A percentile compares a stretch with the other conserved stretches of the same genome.
Evolutionary conservation across 2,888 invertebrate species (phyloP).

Genomic region (Luffia ferchaultella): DNA sequence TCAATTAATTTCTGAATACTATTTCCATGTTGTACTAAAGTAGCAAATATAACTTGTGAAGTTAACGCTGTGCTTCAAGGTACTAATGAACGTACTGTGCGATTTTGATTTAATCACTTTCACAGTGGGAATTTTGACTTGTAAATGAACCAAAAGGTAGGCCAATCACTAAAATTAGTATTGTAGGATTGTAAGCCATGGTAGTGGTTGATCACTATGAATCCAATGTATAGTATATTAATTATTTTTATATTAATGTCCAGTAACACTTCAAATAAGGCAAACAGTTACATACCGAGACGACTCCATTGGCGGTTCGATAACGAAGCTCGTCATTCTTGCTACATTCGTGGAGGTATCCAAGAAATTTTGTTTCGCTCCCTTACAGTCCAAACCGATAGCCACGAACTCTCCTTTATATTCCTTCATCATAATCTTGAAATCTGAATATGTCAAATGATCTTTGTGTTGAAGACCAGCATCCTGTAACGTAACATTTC

Average conservation of each 20-base stretch:
- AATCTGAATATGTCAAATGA: constrained; percentile 89
- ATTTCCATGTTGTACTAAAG: too few species aligned
- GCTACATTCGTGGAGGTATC: constrained; percentile 95
- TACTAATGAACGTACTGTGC: too few species aligned
- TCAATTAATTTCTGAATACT: too few species aligned
- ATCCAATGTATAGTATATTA: neutral
- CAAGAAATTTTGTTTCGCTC: constrained; percentile 93
- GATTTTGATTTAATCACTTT: too few species aligned
- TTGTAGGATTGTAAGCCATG: too few species aligned
- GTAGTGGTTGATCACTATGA: neutral
- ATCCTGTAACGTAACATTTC: constrained; percentile 70
- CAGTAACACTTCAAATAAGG: constrained; percentile 2
- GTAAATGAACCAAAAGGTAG: too few species aligned
- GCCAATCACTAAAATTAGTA: too few species aligned
- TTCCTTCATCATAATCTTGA: constrained; percentile 96
- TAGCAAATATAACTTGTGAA: too few species aligned
- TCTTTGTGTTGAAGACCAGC: constrained; percentile 91
- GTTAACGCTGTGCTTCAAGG: too few species aligned
- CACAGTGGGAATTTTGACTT: too few species aligned
- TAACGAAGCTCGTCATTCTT: constrained; percentile 93
- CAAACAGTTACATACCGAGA: constrained; percentile 41
- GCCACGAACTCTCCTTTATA: constrained; percentile 96
- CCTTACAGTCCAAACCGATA: constrained; percentile 93
- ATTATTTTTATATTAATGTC: neutral
- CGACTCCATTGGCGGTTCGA: constrained; percentile 81